Base-by-base conservation (phyloP, 2,888 invertebrate genomes). In the Acrobasis suavella region DNA sequence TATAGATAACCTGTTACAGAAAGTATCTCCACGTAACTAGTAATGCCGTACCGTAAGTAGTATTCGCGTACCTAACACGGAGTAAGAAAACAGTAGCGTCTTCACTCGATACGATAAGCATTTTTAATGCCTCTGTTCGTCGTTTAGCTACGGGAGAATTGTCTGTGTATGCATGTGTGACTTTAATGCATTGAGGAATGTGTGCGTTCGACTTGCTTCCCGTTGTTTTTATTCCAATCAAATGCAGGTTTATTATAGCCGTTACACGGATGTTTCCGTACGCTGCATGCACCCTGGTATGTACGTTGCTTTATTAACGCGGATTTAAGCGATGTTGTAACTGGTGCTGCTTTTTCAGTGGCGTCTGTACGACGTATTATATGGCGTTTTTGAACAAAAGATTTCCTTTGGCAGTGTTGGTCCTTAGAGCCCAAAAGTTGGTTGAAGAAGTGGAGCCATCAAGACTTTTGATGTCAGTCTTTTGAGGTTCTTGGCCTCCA, bases 171-270 rank as follows among this genome's bases (percentile, higher is more conserved):
- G 14, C 38, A 39, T 15, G 39, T 60, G 50, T 60, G 60, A 51
- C 17, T 56, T 16, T 39, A 60, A 60, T 60, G 39, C 50, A 60
- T 39, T 16, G 37, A 39, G 60, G 16, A 60, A 39, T 39, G 60
- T 50, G 60, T 51, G 60, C 51, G 39, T 39, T 58, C 38, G 32
- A 50, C 22, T 60, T 51, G 51, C 51, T 60, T 60, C 60, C 60
- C 60, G 60, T 60, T 50, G 51, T 60, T 60, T 60, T 60, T 60
- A 60, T 49, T 58, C 50, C 50, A 50, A 54, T 12, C 14, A 38
- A 39, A 7, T n/a, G 38, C 16, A 15, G 62, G 5, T 58, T 15
- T 46, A 39, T 58, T 9, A 37, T 37, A 15, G 51, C 46, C 42
- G 62, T 62, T 32, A 46, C 16, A 56, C 38, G 42, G 51, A 49